These are phyloP conservation scores for Dione juno DNA, from an alignment of 2,888 invertebrate species.

Conservation along the genomic window DNA sequence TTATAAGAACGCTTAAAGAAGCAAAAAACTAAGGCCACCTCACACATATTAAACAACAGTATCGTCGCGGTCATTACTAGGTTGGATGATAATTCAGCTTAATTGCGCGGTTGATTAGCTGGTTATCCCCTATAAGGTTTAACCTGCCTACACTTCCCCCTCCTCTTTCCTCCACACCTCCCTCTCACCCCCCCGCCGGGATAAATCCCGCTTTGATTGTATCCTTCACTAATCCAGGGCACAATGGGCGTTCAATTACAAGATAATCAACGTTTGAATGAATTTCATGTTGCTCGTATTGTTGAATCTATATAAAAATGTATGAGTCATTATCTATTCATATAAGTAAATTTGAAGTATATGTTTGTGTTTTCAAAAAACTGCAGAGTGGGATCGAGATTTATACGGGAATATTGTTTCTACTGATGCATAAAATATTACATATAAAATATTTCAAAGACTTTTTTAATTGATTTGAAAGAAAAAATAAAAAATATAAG, in stretches of 20 bases:
- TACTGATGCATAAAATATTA: no score
- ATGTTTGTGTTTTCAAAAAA: neutral
- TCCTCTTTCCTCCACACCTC: neutral
- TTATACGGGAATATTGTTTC: no score
- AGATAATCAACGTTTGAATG: conserved; percentile 28
- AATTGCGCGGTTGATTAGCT: conserved; percentile 42
- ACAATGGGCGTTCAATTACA: conserved; percentile 40
- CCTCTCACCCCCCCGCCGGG: neutral
- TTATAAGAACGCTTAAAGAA: neutral
- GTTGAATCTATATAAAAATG: no score
- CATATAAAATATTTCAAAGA: no score
- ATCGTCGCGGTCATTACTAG: neutral
- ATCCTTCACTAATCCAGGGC: conserved; percentile 37
- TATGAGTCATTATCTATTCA: no score
- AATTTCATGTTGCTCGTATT: neutral
- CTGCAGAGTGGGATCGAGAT: no score
- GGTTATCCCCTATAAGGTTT: conserved; percentile 37
- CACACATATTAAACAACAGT: no score
- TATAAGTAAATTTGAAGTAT: neutral
- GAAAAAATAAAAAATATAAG: no score
- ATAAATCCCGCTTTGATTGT: conserved; percentile 40
- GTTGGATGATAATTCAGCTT: conserved; percentile 34
- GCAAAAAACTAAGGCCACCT: neutral
- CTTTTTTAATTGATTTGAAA: no score
- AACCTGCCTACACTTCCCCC: neutral